These are phyloP conservation scores for Stomatorhinus ivindoensis DNA, from an alignment of 2,113 vertebrate species.

Conservation along the genomic window DNA sequence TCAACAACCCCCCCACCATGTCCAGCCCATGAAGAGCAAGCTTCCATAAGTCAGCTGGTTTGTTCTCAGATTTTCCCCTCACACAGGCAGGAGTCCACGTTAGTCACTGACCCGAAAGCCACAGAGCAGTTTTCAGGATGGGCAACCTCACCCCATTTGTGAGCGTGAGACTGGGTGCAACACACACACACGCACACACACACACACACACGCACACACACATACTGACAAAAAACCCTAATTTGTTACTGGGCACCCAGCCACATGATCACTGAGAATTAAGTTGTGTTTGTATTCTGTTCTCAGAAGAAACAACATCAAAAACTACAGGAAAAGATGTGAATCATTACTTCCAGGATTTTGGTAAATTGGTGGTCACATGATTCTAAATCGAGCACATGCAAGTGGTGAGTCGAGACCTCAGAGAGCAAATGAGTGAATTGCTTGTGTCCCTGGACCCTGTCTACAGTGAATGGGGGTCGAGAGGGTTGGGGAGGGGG, in stretches of 20 bases:
- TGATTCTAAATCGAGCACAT: neutral
- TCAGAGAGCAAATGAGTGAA: neutral
- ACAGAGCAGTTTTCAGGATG: neutral
- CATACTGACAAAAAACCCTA: neutral
- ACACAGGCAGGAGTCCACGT: neutral
- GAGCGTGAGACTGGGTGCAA: neutral
- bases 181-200: neutral
- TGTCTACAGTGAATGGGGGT: neutral
- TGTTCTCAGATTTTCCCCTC: constrained; percentile 10
- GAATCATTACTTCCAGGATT: neutral
- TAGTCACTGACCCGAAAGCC: neutral
- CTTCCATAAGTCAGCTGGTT: neutral
- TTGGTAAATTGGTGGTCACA: neutral
- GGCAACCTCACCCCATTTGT: neutral
- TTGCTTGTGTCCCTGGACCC: neutral
- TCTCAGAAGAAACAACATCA: neutral
- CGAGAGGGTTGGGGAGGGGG: neutral
- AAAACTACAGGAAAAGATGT: neutral
- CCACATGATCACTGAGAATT: neutral
- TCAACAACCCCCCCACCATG: neutral
- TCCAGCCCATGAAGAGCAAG: neutral
- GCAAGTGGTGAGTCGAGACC: neutral
- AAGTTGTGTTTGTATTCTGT: neutral
- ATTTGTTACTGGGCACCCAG: neutral
- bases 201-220: neutral